Evolutionary conservation across 2,888 invertebrate genomes (phyloP), one percentile per base, ranked within the genome.

Genomic region (Aporophyla nigra): DNA sequence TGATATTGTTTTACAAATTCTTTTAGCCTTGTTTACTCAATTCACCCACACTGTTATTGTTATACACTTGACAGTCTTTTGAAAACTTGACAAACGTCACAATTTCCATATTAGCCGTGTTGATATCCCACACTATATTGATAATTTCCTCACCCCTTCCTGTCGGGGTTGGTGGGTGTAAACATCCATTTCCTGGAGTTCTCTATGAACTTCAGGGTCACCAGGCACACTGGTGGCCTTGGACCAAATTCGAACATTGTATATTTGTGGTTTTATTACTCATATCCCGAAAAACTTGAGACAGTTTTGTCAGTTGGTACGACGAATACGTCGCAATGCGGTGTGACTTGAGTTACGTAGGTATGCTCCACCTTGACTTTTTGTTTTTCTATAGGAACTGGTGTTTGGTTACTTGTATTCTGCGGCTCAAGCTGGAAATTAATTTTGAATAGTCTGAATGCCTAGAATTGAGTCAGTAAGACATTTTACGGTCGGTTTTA

Each of bases 181-280:
- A 88, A 89, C 86, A 86, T 78, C 83, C 68, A 82, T 86, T 88
- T 87, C 87, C 87, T 78, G 70, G 76, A 73, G 65, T 68, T 84
- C 67, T 71, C 82, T 71, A 75, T 83, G 62, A 89, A 88, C 82
- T 88, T 85, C 91, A 89, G 71, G 90, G 90, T 69, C 86, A 76
- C 62, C 54, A 59, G 63, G n/a, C 53, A 40, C 56, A 58, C 76
- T 71, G 49, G 46, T 59, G 71, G 49, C 87, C 85, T 87, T 83
- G 80, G 72, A 59, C 80, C n/a, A 78, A 21, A 77, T 88, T 82
- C 58, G 72, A 56, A 40, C 46, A 58, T 65, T 62, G 56, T 10
- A 67, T 76, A 66, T 75, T 79, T 49, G 33, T 46, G 59, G 58
- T 71, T 81, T 77, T 69, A 68, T 74, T n/a, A 59, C 53, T 66